Evolutionary conservation across 2,888 invertebrate species (phyloP).

Genomic region (Fragum fragum): DNA sequence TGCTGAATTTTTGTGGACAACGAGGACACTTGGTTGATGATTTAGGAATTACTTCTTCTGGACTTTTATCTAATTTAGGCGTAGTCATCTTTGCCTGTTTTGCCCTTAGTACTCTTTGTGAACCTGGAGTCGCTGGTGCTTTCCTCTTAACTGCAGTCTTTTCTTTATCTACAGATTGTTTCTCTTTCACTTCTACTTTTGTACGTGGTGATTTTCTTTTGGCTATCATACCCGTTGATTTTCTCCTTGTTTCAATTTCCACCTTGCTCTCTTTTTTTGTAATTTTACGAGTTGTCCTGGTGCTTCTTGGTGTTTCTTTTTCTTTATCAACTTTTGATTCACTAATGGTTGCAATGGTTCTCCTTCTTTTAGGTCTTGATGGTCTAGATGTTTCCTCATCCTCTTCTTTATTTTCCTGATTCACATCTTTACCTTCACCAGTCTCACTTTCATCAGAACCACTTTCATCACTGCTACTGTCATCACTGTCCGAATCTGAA

Average conservation of each 20-base stretch:
- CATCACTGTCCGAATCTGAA: background rate
- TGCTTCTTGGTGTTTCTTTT: background rate
- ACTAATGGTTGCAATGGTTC: background rate
- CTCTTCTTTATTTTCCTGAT: background rate
- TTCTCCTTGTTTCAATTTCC: background rate
- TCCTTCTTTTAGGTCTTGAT: background rate
- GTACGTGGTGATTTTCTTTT: background rate
- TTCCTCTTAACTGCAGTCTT: conserved; percentile 25
- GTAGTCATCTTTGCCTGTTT: background rate
- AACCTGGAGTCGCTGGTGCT: background rate
- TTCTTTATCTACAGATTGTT: conserved; percentile 8
- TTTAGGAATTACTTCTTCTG: background rate
- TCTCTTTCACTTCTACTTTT: conserved; percentile 11
- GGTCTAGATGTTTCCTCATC: background rate
- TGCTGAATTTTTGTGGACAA: conserved; percentile 40
- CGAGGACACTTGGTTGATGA: conserved; percentile 30
- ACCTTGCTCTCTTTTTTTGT: background rate
- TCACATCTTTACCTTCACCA: conserved; percentile 10
- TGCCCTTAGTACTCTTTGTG: background rate
- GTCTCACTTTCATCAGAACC: conserved; percentile 13
- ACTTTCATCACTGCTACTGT: conserved; percentile 18
- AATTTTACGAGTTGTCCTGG: background rate
- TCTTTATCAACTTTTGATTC: background rate
- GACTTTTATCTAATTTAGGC: background rate
- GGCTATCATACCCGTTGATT: background rate